phyloP scores from a whole-genome alignment of 2,797 vertebrate species.

The Karalla daura region DNA sequence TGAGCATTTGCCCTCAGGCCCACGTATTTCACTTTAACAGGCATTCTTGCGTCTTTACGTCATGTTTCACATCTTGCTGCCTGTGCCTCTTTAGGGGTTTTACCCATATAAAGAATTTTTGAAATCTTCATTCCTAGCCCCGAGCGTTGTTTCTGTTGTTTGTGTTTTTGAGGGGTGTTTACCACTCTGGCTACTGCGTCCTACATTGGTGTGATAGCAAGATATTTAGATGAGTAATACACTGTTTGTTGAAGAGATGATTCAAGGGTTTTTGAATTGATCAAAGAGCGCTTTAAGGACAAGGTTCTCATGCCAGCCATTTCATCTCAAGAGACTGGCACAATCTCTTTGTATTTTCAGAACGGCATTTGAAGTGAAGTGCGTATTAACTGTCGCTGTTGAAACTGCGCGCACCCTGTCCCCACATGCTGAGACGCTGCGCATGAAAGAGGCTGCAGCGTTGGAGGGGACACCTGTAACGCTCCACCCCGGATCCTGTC shows the following conservation, averaged over 20 bases:
- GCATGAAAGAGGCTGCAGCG: slow-evolving; percentile 25
- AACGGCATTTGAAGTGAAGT: slow-evolving; percentile 3
- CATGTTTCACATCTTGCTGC: slow-evolving; percentile 35
- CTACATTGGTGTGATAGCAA: neutral
- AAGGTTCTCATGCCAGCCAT: slow-evolving; percentile 18
- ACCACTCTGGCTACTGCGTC: slow-evolving; percentile 6
- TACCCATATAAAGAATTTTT: slow-evolving; percentile 37
- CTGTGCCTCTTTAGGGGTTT: slow-evolving; percentile 39
- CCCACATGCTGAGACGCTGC: slow-evolving; percentile 10
- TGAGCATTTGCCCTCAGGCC: slow-evolving; percentile 16
- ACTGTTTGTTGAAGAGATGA: slow-evolving; percentile 8
- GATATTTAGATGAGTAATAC: slow-evolving; percentile 7
- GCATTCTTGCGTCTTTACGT: slow-evolving; percentile 35
- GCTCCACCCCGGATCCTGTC: slow-evolving; percentile 38
- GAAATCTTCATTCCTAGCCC: slow-evolving; percentile 17
- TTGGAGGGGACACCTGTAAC: slow-evolving; percentile 52
- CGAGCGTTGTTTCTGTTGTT: slow-evolving; percentile 11
- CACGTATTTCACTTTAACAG: slow-evolving; percentile 29
- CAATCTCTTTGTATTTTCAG: slow-evolving; percentile 21
- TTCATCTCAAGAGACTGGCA: slow-evolving; percentile 20
- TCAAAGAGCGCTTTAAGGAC: slow-evolving; percentile 37
- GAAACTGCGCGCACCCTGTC: slow-evolving; percentile 17
- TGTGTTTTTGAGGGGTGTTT: slow-evolving; percentile 8
- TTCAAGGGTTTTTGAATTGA: slow-evolving; percentile 12
- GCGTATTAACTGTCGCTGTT: neutral